Evolutionary conservation across 2,888 invertebrate species (phyloP), one percentile per base, ranked within the genome.

Genomic region (Acanthococcus lagerstroemiae): DNA sequence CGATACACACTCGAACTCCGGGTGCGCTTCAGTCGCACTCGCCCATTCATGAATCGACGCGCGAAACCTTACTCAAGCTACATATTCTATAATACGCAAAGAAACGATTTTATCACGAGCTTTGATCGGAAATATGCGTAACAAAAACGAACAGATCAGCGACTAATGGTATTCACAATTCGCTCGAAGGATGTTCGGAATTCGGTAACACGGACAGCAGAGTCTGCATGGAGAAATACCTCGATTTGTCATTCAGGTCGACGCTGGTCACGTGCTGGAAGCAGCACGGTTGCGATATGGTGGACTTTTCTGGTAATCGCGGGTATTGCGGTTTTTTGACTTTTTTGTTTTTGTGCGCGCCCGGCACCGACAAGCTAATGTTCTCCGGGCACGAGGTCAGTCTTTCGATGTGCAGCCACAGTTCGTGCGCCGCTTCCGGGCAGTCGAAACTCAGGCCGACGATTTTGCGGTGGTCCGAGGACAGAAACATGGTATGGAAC

Each of bases 231-330:
- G 86, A 85, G 74, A 82, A 84, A 71, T 84, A 85, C 68, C 84
- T 79, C 63, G 80, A 79, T 68, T 81, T 80, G 72, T 87, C 87
- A 66, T 82, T 82, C 45, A 82, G 79, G 68, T 87, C 86, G 52
- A 90, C 84, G 72, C 84, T 86, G 58, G 88, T 89, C 69, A 90
- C 84, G 75, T 90, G 90, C 72, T 87, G 86, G 76, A 90, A 90
- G 74, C 88, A 88, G 74, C 89, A 90, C 1, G 90, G 90, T 74
- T 85, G 84, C 55, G 89, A 89, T 71, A 90, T 90, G 76, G 89
- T 87, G 67, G 83, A 83, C 75, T 90, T 90, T 56, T 84, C 83
- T 21, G 89, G 88, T 68, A 86, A 76, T 50, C 82, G 81, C 4
- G 80, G 78, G 54, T 81, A 80, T 75, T 84, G 83, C 4, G 76